Evolutionary conservation across 2,113 vertebrate species (phyloP).

Genomic region (Channa argus): DNA sequence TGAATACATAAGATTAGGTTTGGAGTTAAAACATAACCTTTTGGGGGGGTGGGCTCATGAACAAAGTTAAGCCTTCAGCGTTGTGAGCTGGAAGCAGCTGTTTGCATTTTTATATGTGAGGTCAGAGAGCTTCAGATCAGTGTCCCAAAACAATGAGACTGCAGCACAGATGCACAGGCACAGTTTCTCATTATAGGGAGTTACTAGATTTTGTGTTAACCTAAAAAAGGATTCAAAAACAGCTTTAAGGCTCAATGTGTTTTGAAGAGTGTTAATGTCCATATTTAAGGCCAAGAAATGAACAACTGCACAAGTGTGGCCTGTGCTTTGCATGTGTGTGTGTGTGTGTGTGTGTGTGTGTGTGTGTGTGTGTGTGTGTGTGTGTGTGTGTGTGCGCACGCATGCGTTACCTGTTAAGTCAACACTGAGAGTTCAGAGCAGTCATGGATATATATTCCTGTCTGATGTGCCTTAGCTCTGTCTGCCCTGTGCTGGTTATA

Average conservation of each 20-base stretch:
- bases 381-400: neutral
- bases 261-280: neutral
- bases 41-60: too few relatives aligned
- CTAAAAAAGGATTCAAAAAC: neutral
- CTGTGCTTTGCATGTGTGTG: too few relatives aligned
- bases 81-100: too few relatives aligned
- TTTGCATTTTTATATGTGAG: too few relatives aligned
- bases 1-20: too few relatives aligned
- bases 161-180: neutral
- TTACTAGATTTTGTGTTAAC: neutral
- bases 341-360: neutral
- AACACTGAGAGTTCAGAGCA: slow-evolving; percentile 29
- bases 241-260: neutral
- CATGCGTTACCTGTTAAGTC: slow-evolving; percentile 19
- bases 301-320: neutral
- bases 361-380: neutral
- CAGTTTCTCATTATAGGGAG: neutral
- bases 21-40: too few relatives aligned
- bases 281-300: neutral
- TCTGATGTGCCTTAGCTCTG: slow-evolving; percentile 45
- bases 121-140: too few relatives aligned
- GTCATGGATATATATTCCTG: slow-evolving; percentile 22
- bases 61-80: too few relatives aligned
- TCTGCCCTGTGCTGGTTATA: slow-evolving; percentile 27
- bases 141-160: neutral